Evolutionary conservation across 2,113 vertebrate species (phyloP).

Genomic region (Epinephelus cyanopodus): DNA sequence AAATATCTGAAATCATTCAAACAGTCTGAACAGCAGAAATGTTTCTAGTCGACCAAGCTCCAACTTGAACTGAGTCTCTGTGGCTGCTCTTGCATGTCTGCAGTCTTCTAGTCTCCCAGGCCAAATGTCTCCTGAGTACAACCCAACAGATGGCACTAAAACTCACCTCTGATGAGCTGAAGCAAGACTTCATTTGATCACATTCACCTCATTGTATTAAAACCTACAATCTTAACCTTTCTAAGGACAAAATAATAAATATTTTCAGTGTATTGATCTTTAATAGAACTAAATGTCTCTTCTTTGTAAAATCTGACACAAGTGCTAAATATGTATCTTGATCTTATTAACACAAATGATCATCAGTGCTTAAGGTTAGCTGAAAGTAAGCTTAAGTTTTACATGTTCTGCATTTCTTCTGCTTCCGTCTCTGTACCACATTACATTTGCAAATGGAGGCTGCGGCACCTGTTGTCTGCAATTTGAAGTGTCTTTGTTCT

Average conservation of each 20-base stretch:
- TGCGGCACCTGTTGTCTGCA: conserved; percentile 21
- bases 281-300: background rate
- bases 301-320: background rate
- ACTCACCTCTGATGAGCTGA: conserved; percentile 5
- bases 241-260: background rate
- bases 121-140: conserved; percentile 21
- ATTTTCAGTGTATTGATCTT: background rate
- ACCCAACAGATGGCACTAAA: conserved; percentile 35
- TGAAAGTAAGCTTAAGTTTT: too few species aligned
- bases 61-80: background rate
- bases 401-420: conserved; percentile 6
- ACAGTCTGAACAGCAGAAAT: conserved; percentile 7
- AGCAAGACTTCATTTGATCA: conserved; percentile 23
- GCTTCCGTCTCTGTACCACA: background rate
- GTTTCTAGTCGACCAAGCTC: background rate
- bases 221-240: background rate
- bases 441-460: conserved; percentile 3
- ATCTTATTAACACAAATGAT: background rate
- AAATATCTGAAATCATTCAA: conserved; percentile 3
- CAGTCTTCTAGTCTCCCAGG: conserved; percentile 17
- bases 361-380: background rate
- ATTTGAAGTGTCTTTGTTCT: background rate
- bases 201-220: background rate
- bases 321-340: background rate
- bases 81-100: background rate